Percentiles rank a stretch among this genome's conserved stretches.
phyloP scores from a whole-genome alignment of 2,797 vertebrate genomes.

The Syngnathus acus region DNA sequence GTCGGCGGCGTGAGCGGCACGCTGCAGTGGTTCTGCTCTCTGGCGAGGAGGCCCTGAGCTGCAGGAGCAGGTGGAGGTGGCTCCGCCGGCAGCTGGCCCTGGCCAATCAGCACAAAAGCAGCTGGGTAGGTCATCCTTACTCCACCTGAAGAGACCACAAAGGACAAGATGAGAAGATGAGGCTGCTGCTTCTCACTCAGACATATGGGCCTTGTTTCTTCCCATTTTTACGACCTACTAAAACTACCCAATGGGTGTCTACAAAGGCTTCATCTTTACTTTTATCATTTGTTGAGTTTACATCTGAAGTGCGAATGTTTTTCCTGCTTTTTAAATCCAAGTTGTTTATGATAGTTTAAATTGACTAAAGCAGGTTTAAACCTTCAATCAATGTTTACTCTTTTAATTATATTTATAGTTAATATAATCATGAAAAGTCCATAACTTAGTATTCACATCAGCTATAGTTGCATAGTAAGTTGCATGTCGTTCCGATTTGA shows the following conservation, averaged over 20 bases:
- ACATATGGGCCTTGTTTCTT: neutral
- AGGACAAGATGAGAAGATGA: neutral
- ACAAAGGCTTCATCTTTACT: no score
- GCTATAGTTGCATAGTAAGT: no score
- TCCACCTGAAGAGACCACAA: constrained; percentile 71
- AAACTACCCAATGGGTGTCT: no score
- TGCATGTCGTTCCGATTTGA: constrained; percentile 22
- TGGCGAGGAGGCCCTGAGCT: constrained; percentile 73
- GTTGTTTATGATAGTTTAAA: no score
- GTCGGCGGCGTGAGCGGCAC: constrained; percentile 92
- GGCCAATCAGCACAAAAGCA: constrained; percentile 92
- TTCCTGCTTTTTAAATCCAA: no score
- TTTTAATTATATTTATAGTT: no score
- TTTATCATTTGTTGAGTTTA: no score
- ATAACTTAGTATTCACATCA: no score
- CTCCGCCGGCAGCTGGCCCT: constrained; percentile 85
- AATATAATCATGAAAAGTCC: no score
- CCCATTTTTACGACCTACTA: neutral
- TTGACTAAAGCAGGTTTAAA: no score
- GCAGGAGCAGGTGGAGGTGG: constrained; percentile 70
- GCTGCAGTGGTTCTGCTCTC: constrained; percentile 86
- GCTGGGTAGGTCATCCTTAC: constrained; percentile 97
- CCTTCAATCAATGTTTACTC: no score
- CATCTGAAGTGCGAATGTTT: no score
- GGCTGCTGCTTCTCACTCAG: neutral